Base-by-base conservation (phyloP, 2,888 invertebrate species). In the Cosmopolites sordidus region DNA sequence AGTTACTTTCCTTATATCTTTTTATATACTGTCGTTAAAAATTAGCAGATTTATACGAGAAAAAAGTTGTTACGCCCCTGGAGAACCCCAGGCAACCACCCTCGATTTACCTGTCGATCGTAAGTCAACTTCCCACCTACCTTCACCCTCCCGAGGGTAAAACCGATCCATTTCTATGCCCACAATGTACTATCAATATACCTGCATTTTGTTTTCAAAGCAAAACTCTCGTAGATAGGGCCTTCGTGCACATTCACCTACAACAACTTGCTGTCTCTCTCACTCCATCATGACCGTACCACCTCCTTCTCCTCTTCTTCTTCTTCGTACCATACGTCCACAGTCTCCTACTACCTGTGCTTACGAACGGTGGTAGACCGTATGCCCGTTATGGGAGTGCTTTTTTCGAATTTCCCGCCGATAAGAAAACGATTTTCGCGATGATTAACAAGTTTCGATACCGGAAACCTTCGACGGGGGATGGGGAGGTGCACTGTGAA, bases 381-480 rank as follows among this genome's bases (percentile, higher is more conserved):
- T 33, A n/a, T 33, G 12, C 14, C 11, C 37, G 16, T 39, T 44
- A 47, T 14, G 16, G 16, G 22, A 39, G 16, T 16, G 22, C 30
- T 29, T 14, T 16, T 8, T 54, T 50, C 50, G 15, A 38, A 22
- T 43, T 54, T 54, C 54, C 54, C 54, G 54, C 54, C 42, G 27
- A 39, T 12, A 33, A 33, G 11, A 2, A 11, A 6, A 33, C n/a
- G 8, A 33, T 33, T 39, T 40, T n/a, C n/a, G 14, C 6, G 44
- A 72, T 73, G 69, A 73, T 73, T 59, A 73, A 72, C 61, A 73
- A 73, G 61, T 73, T 73, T 58, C 66, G 73, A 41, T 73, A 73
- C 59, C 69, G 67, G 60, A 73, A 72, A 59, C 73, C 73, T n/a
- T 60, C 48, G 17, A 40, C 14, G 40, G 17, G 14, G 4, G 40